These are phyloP conservation scores for Paraplagusia blochii DNA, from an alignment of 2,113 vertebrate genomes.

Conservation along the genomic window DNA sequence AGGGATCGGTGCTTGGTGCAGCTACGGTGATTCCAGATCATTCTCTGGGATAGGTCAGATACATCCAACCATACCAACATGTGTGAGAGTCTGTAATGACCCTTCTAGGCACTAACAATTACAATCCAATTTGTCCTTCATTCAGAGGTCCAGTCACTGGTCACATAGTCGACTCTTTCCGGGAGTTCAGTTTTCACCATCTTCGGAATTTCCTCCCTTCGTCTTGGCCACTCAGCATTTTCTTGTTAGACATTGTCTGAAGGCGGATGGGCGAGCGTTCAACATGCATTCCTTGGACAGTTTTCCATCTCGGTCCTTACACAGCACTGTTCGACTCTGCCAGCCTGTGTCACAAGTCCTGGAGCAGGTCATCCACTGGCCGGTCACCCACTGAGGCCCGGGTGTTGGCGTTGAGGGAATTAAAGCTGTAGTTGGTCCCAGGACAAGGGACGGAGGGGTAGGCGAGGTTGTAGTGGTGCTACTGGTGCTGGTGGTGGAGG, in stretches of 20 bases:
- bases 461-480: conserved; percentile 43
- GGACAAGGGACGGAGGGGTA: conserved; percentile 58
- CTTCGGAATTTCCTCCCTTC: not conserved
- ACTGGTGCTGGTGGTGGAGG: conserved; percentile 30
- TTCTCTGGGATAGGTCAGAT: conserved; percentile 25
- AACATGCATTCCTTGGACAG: conserved; percentile 87
- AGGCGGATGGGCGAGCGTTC: conserved; percentile 85
- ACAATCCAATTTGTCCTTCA: conserved; percentile 30
- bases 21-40: conserved; percentile 35
- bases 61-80: conserved; percentile 21
- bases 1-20: conserved; percentile 22
- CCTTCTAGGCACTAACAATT: conserved; percentile 34
- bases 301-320: conserved; percentile 85
- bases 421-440: conserved; percentile 52
- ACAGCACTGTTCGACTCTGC: conserved; percentile 98
- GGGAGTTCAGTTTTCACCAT: conserved; percentile 10
- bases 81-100: conserved; percentile 26
- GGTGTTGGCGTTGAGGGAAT: conserved; percentile 32
- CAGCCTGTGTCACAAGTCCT: conserved; percentile 95
- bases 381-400: conserved; percentile 87
- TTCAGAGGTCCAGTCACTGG: conserved; percentile 18
- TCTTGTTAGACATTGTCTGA: conserved; percentile 91
- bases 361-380: conserved; percentile 90
- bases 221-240: conserved; percentile 82
- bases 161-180: conserved; percentile 37